Conservation (phyloP, 2,888 invertebrate genomes). For the Stomorhina lunata region DNA sequence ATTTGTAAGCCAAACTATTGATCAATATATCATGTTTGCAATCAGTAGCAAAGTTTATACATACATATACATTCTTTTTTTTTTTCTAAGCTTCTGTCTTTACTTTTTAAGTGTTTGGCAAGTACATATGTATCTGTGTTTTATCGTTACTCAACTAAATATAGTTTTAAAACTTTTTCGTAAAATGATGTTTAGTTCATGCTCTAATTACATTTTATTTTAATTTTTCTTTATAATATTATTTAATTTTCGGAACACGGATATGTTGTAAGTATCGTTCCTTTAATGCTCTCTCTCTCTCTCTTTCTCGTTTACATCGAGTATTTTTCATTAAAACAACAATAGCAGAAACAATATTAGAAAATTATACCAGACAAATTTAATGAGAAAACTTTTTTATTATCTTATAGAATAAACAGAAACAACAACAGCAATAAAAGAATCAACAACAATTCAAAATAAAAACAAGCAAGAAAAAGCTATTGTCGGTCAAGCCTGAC, state of each 20-base stretch:
- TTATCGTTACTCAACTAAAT: too few relatives aligned
- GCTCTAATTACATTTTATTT: slow-evolving; percentile 11
- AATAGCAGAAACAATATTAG: slow-evolving; percentile 9
- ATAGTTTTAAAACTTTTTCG: not conserved
- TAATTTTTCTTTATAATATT: slow-evolving; percentile 1
- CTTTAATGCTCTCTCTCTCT: not conserved
- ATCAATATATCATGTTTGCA: too few relatives aligned
- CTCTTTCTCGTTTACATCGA: not conserved
- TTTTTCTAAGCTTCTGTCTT: too few relatives aligned
- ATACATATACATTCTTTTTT: too few relatives aligned
- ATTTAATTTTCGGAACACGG: not conserved
- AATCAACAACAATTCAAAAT: not conserved
- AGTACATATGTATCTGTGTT: too few relatives aligned
- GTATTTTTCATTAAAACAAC: slow-evolving; percentile 24
- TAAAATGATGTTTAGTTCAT: not conserved
- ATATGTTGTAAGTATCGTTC: not conserved
- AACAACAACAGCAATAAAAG: not conserved
- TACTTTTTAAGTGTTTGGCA: too few relatives aligned
- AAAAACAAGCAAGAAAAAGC: not conserved
- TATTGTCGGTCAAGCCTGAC: too few relatives aligned
- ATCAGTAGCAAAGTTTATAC: too few relatives aligned
- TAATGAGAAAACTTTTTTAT: slow-evolving; percentile 60
- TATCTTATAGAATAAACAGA: slow-evolving; percentile 25
- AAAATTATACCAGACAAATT: slow-evolving; percentile 48
- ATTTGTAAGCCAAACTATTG: too few relatives aligned